A percentile compares a stretch with the other conserved stretches of the same genome.
Evolutionary conservation across 2,113 vertebrate genomes (phyloP).

Genomic region (Nothocercus nigrocapillus): DNA sequence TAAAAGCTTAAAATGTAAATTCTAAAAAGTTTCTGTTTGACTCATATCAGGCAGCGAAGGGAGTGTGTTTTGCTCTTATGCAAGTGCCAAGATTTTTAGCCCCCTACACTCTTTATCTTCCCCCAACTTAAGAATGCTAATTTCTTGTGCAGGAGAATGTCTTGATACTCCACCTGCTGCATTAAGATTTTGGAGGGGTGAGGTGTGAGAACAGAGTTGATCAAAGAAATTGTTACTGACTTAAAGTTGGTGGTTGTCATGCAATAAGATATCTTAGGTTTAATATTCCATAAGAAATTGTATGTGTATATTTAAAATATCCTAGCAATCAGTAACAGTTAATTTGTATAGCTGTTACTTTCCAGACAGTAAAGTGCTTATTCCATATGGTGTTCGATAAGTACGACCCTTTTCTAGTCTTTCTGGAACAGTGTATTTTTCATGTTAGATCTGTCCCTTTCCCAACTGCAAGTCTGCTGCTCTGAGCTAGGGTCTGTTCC

Average conservation of each 20-base stretch:
- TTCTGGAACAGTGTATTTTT: slow-evolving; percentile 10
- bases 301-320: slow-evolving; percentile 17
- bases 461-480: background rate
- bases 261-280: background rate
- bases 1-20: background rate
- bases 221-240: background rate
- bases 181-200: background rate
- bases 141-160: background rate
- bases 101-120: too few relatives aligned
- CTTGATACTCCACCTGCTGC: background rate
- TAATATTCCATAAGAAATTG: background rate
- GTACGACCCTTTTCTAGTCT: background rate
- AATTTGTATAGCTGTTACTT: slow-evolving; percentile 9
- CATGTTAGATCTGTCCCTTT: background rate
- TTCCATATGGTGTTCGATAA: background rate
- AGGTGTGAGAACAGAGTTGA: background rate
- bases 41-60: background rate
- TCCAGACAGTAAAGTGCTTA: slow-evolving; percentile 30
- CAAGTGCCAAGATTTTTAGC: rapidly evolving
- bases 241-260: background rate
- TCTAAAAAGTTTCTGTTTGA: background rate
- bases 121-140: background rate
- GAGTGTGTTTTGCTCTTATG: background rate
- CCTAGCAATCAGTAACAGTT: background rate
- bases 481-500: background rate